These are phyloP conservation scores for Momotus momota DNA, from an alignment of 2,797 vertebrate species.

Conservation along the genomic window DNA sequence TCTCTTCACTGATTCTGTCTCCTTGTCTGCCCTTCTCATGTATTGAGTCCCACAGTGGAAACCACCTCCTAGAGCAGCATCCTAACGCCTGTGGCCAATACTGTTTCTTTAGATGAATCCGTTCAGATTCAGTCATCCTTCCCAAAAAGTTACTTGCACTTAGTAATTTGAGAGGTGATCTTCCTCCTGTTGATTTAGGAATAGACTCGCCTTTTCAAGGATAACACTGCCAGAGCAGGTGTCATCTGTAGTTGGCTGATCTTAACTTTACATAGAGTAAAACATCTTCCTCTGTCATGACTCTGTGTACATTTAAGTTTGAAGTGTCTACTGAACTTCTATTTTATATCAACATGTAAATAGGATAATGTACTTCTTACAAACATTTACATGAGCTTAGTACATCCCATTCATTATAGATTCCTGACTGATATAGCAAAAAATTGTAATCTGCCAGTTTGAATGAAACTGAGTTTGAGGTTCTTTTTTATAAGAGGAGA, in stretches of 20 bases:
- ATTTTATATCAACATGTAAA: not conserved
- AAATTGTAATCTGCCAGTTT: not conserved
- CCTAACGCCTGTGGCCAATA: not conserved
- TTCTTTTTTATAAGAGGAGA: not conserved
- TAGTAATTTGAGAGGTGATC: not conserved
- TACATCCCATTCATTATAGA: not conserved
- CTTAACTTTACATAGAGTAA: not conserved
- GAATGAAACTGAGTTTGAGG: not conserved
- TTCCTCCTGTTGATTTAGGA: not conserved
- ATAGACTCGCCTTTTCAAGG: not conserved
- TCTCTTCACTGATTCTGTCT: not conserved
- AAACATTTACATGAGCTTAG: not conserved
- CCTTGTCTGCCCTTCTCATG: not conserved
- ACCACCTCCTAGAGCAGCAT: not conserved
- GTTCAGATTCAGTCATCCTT: not conserved
- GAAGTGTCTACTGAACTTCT: conserved; percentile 27
- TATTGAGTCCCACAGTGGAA: not conserved
- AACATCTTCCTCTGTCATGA: not conserved
- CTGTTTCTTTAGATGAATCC: not conserved
- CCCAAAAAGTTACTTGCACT: not conserved
- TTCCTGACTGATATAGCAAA: not conserved
- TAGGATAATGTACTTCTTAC: not conserved
- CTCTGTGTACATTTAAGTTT: not conserved
- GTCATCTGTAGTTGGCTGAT: not conserved
- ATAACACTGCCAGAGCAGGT: not conserved